Conservation (phyloP, 2,797 vertebrate species). For the Premnoplex brunnescens region DNA sequence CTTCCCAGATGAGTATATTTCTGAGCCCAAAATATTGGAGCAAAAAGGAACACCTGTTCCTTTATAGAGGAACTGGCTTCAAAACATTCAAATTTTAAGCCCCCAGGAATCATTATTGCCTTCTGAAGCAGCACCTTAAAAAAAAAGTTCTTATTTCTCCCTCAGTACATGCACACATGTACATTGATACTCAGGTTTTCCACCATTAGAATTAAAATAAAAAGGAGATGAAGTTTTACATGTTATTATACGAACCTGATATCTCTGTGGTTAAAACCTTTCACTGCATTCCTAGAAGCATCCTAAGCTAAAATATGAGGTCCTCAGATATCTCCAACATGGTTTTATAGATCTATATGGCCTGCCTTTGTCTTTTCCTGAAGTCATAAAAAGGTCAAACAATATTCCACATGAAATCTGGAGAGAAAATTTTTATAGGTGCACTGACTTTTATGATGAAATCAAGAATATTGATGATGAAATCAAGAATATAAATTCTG, state of each 20-base stretch:
- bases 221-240: not conserved
- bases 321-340: not conserved
- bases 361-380: not conserved
- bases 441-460: not conserved
- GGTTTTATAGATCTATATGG: not conserved
- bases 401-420: not conserved
- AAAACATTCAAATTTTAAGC: not conserved
- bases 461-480: not conserved
- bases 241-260: not conserved
- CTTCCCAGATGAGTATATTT: not conserved
- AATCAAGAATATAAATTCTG: not conserved
- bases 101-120: not conserved
- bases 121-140: not conserved
- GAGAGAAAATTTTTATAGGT: not conserved
- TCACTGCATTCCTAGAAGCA: not conserved
- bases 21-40: not conserved
- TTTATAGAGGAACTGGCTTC: not conserved
- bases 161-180: not conserved
- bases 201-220: not conserved
- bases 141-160: not conserved
- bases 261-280: not conserved
- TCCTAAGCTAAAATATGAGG: not conserved
- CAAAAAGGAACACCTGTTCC: rapidly evolving
- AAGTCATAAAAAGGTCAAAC: not conserved
- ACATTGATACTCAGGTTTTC: not conserved